Conservation (phyloP, 2,113 vertebrate genomes). For the Scomber japonicus region DNA sequence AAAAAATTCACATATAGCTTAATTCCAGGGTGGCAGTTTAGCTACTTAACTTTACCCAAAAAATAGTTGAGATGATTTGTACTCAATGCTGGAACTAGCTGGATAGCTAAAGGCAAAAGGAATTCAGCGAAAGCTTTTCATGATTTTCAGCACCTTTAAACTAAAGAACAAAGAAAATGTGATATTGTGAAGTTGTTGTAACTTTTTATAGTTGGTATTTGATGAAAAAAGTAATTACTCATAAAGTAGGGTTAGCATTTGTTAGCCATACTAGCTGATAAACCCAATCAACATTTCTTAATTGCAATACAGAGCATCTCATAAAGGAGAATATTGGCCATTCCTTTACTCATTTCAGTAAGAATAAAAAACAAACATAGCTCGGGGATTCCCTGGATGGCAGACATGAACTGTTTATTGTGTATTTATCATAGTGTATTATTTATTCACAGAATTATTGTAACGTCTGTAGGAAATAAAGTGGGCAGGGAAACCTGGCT, state of each 20-base stretch:
- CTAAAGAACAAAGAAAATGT: neutral
- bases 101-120: too few species aligned
- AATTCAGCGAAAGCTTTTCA: too few species aligned
- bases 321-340: neutral
- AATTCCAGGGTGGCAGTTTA: too few species aligned
- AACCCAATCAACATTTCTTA: neutral
- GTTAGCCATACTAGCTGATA: slow-evolving; percentile 4
- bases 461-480: slow-evolving; percentile 35
- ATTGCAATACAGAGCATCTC: neutral
- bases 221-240: neutral
- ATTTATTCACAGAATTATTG: slow-evolving; percentile 41
- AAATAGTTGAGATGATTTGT: too few species aligned
- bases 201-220: neutral
- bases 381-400: slow-evolving; percentile 24
- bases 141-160: neutral
- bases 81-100: too few species aligned
- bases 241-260: neutral
- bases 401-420: slow-evolving; percentile 7
- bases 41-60: too few species aligned
- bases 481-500: slow-evolving; percentile 58
- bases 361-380: too few species aligned
- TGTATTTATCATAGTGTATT: slow-evolving; percentile 24
- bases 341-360: neutral
- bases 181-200: neutral
- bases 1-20: too few species aligned